Conservation (phyloP, 2,113 vertebrate species). For the Caranx ignobilis region DNA sequence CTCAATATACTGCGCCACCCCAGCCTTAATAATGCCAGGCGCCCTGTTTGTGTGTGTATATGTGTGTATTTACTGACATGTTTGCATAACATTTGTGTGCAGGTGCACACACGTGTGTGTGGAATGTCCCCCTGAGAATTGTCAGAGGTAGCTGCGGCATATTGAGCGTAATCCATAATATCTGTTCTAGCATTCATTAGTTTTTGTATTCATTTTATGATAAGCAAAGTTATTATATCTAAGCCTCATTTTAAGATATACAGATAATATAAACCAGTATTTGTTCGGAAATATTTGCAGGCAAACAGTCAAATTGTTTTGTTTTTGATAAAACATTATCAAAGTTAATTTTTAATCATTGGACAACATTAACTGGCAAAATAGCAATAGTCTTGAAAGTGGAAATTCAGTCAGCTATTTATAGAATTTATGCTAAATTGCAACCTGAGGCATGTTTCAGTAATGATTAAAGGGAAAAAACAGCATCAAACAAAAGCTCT, state of each 20-base stretch:
- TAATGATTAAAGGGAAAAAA: constrained; percentile 14
- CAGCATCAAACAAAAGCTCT: background rate
- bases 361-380: background rate
- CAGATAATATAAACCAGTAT: background rate
- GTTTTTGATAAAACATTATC: background rate
- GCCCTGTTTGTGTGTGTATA: constrained; percentile 59
- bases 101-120: constrained; percentile 17
- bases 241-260: background rate
- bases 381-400: background rate
- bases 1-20: constrained; percentile 82
- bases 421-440: constrained; percentile 17
- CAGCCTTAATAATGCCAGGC: constrained; percentile 71
- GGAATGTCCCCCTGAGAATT: constrained; percentile 33
- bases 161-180: constrained; percentile 19
- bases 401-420: constrained; percentile 5
- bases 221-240: constrained; percentile 18
- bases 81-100: constrained; percentile 53
- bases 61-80: constrained; percentile 52
- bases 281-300: background rate
- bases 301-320: background rate
- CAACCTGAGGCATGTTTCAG: constrained; percentile 12
- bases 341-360: background rate
- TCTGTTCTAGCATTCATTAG: background rate
- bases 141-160: constrained; percentile 19
- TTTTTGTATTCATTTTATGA: background rate